These are phyloP conservation scores for Aegotheles bennettii DNA, from an alignment of 2,113 vertebrate genomes.

Conservation along the genomic window DNA sequence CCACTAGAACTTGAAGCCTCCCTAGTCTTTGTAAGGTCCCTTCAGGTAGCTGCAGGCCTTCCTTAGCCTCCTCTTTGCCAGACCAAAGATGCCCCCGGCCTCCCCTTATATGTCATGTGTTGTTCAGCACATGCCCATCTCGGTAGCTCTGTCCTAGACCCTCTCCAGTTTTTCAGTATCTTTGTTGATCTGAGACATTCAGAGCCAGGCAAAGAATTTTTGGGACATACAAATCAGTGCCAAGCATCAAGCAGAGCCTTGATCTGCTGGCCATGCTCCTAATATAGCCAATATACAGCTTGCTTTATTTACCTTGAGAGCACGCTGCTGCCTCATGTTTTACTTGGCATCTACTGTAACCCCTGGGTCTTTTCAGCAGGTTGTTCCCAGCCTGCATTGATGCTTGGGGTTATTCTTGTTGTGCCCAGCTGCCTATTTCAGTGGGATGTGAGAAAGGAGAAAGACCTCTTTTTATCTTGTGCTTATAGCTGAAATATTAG, in stretches of 20 bases:
- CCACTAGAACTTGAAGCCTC: not conserved
- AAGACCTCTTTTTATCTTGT: not conserved
- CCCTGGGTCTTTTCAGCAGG: not conserved
- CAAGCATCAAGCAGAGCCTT: not conserved
- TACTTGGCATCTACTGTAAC: not conserved
- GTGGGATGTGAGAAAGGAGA: not conserved
- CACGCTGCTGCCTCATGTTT: not conserved
- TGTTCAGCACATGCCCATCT: not conserved
- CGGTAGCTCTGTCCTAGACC: not conserved
- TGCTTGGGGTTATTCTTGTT: not conserved
- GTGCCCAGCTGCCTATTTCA: not conserved
- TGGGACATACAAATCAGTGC: not conserved
- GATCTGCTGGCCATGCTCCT: not conserved
- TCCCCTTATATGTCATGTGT: not conserved
- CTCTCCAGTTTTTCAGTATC: not conserved
- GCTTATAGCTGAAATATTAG: not conserved
- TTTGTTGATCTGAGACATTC: not conserved
- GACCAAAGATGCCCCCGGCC: not conserved
- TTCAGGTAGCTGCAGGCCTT: not conserved
- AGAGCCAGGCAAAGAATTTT: not conserved
- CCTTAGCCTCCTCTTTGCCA: not conserved
- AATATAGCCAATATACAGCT: not conserved
- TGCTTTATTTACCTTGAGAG: slow-evolving; percentile 17
- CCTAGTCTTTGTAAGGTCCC: not conserved
- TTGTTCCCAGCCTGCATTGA: not conserved